phyloP scores from a whole-genome alignment of 2,888 invertebrate genomes.

The Caenorhabditis sinica region DNA sequence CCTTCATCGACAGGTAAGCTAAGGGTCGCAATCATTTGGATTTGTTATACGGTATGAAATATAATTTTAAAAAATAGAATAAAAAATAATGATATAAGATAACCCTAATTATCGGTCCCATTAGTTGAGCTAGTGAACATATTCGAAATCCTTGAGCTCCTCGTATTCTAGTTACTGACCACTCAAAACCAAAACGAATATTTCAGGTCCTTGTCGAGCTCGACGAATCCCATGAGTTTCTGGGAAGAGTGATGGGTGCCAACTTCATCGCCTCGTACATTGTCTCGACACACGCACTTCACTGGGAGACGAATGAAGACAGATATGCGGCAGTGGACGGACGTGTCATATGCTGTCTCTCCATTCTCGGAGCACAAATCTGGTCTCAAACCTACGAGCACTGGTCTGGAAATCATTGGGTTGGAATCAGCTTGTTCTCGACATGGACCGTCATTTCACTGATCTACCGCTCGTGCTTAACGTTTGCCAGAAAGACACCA shows the following conservation, averaged over 20 bases:
- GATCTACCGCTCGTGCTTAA: slow-evolving; percentile 73
- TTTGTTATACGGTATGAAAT: too few species aligned
- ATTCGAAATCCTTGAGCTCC: neutral
- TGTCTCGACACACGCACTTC: slow-evolving; percentile 76
- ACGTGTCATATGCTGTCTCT: slow-evolving; percentile 79
- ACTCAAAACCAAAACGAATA: neutral
- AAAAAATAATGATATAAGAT: too few species aligned
- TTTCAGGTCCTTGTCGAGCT: slow-evolving; percentile 78
- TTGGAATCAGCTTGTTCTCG: slow-evolving; percentile 82
- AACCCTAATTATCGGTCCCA: too few species aligned
- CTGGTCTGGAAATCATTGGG: slow-evolving; percentile 82
- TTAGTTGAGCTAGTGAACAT: too few species aligned
- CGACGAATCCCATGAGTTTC: slow-evolving; percentile 79
- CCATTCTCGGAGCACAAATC: slow-evolving; percentile 81
- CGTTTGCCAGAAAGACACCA: slow-evolving; percentile 6
- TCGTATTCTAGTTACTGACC: neutral
- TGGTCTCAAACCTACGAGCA: slow-evolving; percentile 81
- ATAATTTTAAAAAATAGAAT: too few species aligned
- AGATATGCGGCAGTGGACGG: slow-evolving; percentile 78
- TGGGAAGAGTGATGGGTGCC: slow-evolving; percentile 82
- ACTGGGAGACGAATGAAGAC: slow-evolving; percentile 78
- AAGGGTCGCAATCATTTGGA: neutral
- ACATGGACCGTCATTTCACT: slow-evolving; percentile 81
- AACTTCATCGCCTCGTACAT: slow-evolving; percentile 77
- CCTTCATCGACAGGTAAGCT: slow-evolving; percentile 75